Percentiles rank a stretch among this genome's conserved stretches.
Conservation (phyloP, 2,888 invertebrate genomes). For the Neoscelio sp. region DNA sequence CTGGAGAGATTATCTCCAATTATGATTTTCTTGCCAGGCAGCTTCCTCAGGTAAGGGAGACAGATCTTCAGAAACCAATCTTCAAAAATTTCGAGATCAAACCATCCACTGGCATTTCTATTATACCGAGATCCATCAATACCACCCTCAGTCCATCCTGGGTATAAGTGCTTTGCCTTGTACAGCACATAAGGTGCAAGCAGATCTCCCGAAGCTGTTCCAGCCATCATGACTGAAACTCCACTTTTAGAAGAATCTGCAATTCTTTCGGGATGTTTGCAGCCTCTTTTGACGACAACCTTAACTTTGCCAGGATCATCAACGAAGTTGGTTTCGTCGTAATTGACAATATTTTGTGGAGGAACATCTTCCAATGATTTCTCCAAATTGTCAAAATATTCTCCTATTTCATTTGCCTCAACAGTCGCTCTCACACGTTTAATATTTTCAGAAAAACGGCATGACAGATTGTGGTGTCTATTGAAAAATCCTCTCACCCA, state of each 20-base stretch:
- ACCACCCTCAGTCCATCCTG: conserved; percentile 74
- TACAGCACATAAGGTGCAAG: conserved; percentile 75
- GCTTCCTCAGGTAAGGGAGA: too few species aligned
- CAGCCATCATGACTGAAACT: conserved; percentile 77
- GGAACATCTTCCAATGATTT: conserved; percentile 57
- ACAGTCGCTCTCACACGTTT: too few species aligned
- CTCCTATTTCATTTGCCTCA: too few species aligned
- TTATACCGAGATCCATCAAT: conserved; percentile 71
- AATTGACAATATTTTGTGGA: conserved; percentile 72
- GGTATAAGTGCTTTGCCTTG: conserved; percentile 70
- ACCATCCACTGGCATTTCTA: conserved; percentile 73
- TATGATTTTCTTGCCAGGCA: too few species aligned
- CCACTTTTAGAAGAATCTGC: conserved; percentile 64
- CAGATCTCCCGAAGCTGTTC: conserved; percentile 70
- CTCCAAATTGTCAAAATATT: conserved; percentile 70
- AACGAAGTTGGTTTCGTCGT: conserved; percentile 76
- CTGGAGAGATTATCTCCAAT: too few species aligned
- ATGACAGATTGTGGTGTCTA: too few species aligned
- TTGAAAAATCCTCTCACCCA: too few species aligned
- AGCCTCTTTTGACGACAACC: conserved; percentile 59
- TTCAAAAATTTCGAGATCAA: too few species aligned
- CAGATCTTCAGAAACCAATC: too few species aligned
- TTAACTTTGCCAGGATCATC: conserved; percentile 73
- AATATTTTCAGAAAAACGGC: too few species aligned
- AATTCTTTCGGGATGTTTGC: conserved; percentile 52